phyloP scores from a whole-genome alignment of 2,113 vertebrate species.

The Semicossyphus pulcher region DNA sequence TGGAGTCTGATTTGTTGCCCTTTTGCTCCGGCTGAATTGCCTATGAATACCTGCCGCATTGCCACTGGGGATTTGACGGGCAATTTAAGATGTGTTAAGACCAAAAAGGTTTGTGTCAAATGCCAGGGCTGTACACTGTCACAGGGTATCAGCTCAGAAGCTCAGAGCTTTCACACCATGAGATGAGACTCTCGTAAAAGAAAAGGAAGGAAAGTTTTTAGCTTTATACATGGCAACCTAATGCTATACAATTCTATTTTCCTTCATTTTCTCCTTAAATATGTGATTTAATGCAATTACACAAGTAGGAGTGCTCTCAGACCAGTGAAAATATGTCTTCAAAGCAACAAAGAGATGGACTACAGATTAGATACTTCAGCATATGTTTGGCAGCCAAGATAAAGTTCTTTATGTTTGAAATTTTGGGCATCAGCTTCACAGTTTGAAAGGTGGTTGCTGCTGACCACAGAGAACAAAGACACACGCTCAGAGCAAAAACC shows the following conservation, averaged over 20 bases:
- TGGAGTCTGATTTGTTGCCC: conserved; percentile 37
- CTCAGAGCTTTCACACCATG: conserved; percentile 38
- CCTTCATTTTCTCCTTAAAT: neutral
- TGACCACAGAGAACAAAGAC: conserved; percentile 38
- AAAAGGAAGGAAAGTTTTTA: neutral
- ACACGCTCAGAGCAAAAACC: neutral
- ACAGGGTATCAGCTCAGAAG: conserved; percentile 7
- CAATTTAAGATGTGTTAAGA: conserved; percentile 40
- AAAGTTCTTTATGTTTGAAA: conserved; percentile 10
- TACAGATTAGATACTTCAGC: neutral
- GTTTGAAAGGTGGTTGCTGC: neutral
- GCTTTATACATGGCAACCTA: neutral
- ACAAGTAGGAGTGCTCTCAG: neutral
- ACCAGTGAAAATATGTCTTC: neutral
- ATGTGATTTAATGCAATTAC: neutral
- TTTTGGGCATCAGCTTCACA: neutral
- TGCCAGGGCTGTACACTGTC: conserved; percentile 5
- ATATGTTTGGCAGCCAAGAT: conserved; percentile 24
- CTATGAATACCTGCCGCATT: conserved; percentile 46
- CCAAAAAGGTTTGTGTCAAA: conserved; percentile 40
- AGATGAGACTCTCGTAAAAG: conserved; percentile 2
- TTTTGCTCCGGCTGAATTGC: conserved; percentile 34
- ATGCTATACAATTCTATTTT: neutral
- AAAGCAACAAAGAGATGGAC: conserved; percentile 16
- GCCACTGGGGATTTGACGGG: conserved; percentile 23